Base-by-base conservation (phyloP, 2,797 vertebrate genomes). In the Bradypodion ventrale region DNA sequence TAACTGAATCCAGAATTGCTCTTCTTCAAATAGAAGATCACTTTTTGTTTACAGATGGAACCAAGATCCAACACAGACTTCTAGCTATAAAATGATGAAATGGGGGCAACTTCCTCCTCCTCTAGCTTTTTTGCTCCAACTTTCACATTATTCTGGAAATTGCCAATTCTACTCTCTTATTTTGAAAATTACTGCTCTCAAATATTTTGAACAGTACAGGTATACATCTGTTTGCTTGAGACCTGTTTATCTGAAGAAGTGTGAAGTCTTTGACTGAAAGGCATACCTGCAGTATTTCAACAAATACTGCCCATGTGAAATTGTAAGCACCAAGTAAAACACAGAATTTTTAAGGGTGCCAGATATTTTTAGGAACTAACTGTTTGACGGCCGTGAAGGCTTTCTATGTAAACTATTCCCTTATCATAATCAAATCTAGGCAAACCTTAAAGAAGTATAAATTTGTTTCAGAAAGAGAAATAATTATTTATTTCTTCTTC, bases 401-500 rank as follows among this genome's bases (percentile, higher is more conserved):
- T 75, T 3, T 75, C 25, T 8, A 35, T 75, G 5, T 25, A 77
- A 70, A 35, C 25, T 5, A 59, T 77, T 69, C 70, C 65, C 21
- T 27, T 83, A 60, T 46, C 19, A 76, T 35, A 70, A 52, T 76
- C 82, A 83, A 15, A 42, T 40, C 44, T 44, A 76, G 46, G 60
- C 49, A 59, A 69, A 83, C 35, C 42, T 83, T n/a, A 69, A 32
- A 75, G 46, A 77, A 23, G 40, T 49, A 60, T 77, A 59, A 75
- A 40, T 66, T 82, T 77, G 49, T 77, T 46, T 66, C 66, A 75
- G 65, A 83, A 83, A 70, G 44, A 60, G 65, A 83, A 75, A 44
- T 82, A 82, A 83, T 69, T 77, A 70, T 52, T 77, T 83, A 10
- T 49, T 83, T 76, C 49, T 37, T 69, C 44, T 37, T 68, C 68